phyloP scores from a whole-genome alignment of 2,888 invertebrate species.

The Drosophila putrida region DNA sequence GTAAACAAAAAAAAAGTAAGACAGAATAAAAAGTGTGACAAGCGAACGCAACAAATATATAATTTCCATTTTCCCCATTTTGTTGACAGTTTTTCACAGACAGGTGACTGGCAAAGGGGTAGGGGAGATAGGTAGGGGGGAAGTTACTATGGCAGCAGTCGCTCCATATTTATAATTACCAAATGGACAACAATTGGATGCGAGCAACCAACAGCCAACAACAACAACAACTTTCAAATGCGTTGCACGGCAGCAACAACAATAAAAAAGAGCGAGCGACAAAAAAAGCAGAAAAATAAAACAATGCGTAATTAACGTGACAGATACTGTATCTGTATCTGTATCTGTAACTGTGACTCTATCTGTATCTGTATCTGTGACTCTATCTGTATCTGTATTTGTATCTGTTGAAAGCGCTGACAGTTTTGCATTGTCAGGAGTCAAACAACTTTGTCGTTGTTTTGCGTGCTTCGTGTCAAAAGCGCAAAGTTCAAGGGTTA shows the following conservation, averaged over 20 bases:
- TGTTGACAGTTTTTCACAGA: conserved; percentile 72
- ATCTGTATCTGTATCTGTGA: conserved; percentile 11
- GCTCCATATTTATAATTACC: conserved; percentile 81
- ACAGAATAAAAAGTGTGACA: conserved; percentile 29
- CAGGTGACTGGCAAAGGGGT: conserved; percentile 18
- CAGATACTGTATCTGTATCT: conserved; percentile 25
- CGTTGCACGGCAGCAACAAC: conserved; percentile 32
- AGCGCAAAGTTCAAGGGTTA: conserved; percentile 79
- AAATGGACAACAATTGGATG: conserved; percentile 78
- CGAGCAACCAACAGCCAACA: conserved; percentile 41
- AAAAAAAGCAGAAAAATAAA: conserved; percentile 37
- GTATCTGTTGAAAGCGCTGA: conserved; percentile 52
- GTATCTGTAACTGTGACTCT: conserved; percentile 15
- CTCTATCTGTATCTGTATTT: conserved; percentile 24
- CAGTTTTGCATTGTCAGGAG: conserved; percentile 77
- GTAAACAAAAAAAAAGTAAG: conserved; percentile 32
- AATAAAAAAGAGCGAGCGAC: conserved; percentile 15
- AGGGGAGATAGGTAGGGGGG: not conserved
- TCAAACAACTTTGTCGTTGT: conserved; percentile 69
- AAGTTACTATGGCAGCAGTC: conserved; percentile 65
- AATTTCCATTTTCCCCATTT: conserved; percentile 65
- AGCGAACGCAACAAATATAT: conserved; percentile 56
- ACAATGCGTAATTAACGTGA: conserved; percentile 63
- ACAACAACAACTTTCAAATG: conserved; percentile 41
- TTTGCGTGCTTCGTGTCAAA: conserved; percentile 57